Base-by-base conservation (phyloP, 1,140 invertebrate species). In the Drosophila sechellia region DNA sequence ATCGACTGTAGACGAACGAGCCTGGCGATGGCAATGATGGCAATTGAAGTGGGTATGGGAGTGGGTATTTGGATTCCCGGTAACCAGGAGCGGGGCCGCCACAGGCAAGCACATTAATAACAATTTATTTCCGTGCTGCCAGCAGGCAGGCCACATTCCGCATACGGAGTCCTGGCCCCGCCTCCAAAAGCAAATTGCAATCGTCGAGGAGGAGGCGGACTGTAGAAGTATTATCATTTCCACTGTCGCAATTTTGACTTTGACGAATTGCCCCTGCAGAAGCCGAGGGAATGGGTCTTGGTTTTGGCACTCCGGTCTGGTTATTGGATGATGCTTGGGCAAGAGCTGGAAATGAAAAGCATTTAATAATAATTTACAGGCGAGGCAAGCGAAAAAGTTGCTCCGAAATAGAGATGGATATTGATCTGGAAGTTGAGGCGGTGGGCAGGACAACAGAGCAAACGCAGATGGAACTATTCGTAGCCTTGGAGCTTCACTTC, bases 61-160 rank as follows among this genome's bases (percentile, higher is more conserved):
- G 5, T 31, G 4, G 5, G 12, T 5, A n/a, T 27, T 27, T 4
- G 13, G 25, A 49, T 49, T 17, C 48, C 48, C 27, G 22, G 45
- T 56, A 31, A 35, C 50, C 52, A 71, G 25, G 37, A 4, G 57
- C 48, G 40, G 42, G 37, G 56, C 54, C 37, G 37, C 37, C 11
- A 40, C 72, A 79, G 75, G 81, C 76, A 52, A 74, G 69, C 65
- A 72, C 84, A 89, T 89, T 89, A 89, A 89, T 89, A 89, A 89
- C 80, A 89, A 89, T 89, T 89, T 89, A 89, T 89, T 90, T 89
- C 80, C 80, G 63, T 60, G 69, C 46, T 79, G 55, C 59, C 61
- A 75, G 58, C 54, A 69, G 50, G 58, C 50, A 43, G 37, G 42
- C 57, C 43, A 61, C 68, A 86, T 71, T 69, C 81, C 81, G 22